Base-by-base conservation (phyloP, 2,797 vertebrate species). In the Anolis apletophallus region DNA sequence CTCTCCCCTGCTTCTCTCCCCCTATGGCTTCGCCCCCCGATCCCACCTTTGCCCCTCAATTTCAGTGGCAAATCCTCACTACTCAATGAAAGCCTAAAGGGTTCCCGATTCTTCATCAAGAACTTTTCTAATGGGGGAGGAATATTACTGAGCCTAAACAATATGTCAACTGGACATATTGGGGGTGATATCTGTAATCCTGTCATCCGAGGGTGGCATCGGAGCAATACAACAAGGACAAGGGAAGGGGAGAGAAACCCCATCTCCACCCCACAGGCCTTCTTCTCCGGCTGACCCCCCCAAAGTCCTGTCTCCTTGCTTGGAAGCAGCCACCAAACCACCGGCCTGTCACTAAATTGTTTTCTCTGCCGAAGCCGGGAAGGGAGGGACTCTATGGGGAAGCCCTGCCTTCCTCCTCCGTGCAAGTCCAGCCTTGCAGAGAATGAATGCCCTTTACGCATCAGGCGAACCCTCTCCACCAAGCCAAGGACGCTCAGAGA, bases 161-260 rank as follows among this genome's bases (percentile, higher is more conserved):
- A 81, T 87, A 96, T 97, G 96, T 97, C 97, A 97, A 40, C 89
- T 92, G 0, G 94, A 95, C 94, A 96, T 96, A 94, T 94, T 91
- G 92, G 90, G 91, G 91, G 89, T 91, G 95, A 94, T 96, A 96
- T 96, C 95, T 96, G 96, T 2, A 2, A 96, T 96, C 93, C 93
- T 93, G 91, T 96, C 94, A 96, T 97, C 96, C 95, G 95, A 95
- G 95, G 95, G 94, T 96, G 95, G 94, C 96, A 94, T 97, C 96
- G 96, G 93, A 83, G 93, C 91, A 95, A 95, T 95, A 61, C 29
- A 57, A 50, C 59, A 50, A 52, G 34, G 14, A 71, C n/a, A 71
- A 71, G 34, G 17, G 36, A 10, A 7, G 26, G 26, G 9, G 12
- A 11, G 61, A 10, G 11, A 12, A 64, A 96, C 95, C 95, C 94